Evolutionary conservation across 2,888 invertebrate genomes (phyloP).

Genomic region (Tethea ocularis): DNA sequence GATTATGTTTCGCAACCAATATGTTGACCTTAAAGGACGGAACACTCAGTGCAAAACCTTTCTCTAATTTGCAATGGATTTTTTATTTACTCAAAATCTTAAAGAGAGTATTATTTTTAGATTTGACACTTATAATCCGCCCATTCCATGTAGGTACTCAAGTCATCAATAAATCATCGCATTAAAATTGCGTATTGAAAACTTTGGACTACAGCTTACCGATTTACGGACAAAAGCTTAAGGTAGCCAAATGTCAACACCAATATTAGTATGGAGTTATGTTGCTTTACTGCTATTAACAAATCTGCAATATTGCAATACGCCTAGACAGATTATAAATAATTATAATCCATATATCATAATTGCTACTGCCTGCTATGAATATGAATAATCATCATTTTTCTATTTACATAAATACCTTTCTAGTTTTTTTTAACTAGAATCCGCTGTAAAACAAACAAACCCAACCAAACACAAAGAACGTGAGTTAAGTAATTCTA

Average conservation of each 20-base stretch:
- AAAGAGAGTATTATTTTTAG: background rate
- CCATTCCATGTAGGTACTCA: conserved; percentile 11
- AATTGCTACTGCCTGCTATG: too few species aligned
- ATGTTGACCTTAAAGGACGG: too few species aligned
- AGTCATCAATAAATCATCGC: conserved; percentile 34
- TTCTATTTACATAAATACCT: background rate
- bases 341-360: too few species aligned
- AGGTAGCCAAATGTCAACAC: conserved; percentile 19
- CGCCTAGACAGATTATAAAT: background rate
- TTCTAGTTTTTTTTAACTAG: background rate
- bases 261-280: conserved; percentile 15
- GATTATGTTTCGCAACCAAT: too few species aligned
- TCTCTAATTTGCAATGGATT: background rate
- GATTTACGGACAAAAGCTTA: conserved; percentile 34
- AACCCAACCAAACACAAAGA: background rate
- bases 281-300: background rate
- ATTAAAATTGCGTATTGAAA: conserved; percentile 33
- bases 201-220: conserved; percentile 21
- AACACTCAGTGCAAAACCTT: too few species aligned
- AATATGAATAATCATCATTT: too few species aligned
- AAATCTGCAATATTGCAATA: background rate
- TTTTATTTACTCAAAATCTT: background rate
- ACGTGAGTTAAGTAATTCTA: background rate
- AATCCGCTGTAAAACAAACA: background rate
- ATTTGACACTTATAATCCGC: conserved; percentile 6